Evolutionary conservation across 2,888 invertebrate species (phyloP), one percentile per base, ranked within the genome.

Genomic region (Argyra leucocephala): DNA sequence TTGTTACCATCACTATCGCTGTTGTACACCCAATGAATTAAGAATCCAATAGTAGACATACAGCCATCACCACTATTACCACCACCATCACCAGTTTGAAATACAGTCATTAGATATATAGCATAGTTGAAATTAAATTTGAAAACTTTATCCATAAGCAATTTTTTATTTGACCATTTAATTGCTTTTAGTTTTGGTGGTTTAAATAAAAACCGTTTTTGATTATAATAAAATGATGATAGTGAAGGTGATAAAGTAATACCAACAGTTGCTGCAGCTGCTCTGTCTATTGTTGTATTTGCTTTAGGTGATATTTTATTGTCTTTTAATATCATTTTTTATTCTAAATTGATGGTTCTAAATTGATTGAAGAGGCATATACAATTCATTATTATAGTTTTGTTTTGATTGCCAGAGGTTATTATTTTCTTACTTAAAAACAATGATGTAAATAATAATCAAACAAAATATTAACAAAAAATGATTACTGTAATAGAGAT

Each of bases 161-260:
- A 67, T 67, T 65, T 67, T 67, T 69, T 68, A 68, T 67, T 67
- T 68, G 69, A 70, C 70, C 70, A 68, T 66, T 66, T 68, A 68
- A 69, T 68, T 67, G 68, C 66, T 67, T 69, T 70, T 68, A 70
- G 69, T 68, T 67, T 69, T 67, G 67, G 66, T 66, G 23, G 36
- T 60, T 66, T 67, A 67, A 68, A 66, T 65, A 65, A 62, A 22
- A 37, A 61, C 65, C 66, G 65, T 69, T 69, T 67, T 64, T 67
- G 66, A 67, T 67, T 65, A 62, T 66, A 68, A 48, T 63, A 65
- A 26, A 62, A 59, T 12, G 26, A 62, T 57, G 59, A 63, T 61
- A 64, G 23, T 57, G 59, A 63, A 60, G 65, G 22, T 63, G 62
- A 23, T 64, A 36, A 61, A 57, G 18, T 31, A 18, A 23, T 21